A percentile compares a stretch with the other conserved stretches of the same genome.
Evolutionary conservation across 2,797 vertebrate species (phyloP).

Genomic region (Sarcoramphus papa): DNA sequence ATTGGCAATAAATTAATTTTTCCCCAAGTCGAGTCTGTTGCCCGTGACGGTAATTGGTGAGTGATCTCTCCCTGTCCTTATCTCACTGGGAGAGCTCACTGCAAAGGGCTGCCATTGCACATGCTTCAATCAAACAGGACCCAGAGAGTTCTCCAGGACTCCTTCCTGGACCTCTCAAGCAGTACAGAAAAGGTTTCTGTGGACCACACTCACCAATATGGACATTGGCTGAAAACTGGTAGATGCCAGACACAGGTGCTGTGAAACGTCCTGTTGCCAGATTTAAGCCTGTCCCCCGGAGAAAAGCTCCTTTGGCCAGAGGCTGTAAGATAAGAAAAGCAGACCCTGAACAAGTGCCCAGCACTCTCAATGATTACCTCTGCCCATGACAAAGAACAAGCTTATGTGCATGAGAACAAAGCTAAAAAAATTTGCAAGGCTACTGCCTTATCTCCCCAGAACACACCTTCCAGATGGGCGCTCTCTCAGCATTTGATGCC

Average conservation of each 20-base stretch:
- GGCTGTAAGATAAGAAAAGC: slow-evolving; percentile 72
- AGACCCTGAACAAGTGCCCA: neutral
- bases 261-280: slow-evolving; percentile 90
- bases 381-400: neutral
- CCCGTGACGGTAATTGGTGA: too few species aligned
- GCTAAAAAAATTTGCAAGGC: too few species aligned
- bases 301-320: slow-evolving; percentile 89
- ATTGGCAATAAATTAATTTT: too few species aligned
- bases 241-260: slow-evolving; percentile 88
- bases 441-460: neutral
- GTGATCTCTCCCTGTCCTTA: neutral
- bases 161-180: neutral
- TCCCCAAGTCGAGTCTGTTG: too few species aligned
- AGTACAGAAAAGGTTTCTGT: neutral
- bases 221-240: slow-evolving; percentile 94
- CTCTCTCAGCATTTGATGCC: neutral
- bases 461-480: neutral
- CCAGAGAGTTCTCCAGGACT: neutral
- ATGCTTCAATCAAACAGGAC: neutral
- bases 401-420: accelerated
- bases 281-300: slow-evolving; percentile 88
- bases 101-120: neutral
- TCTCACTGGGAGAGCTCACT: neutral
- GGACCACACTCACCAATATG: slow-evolving; percentile 85
- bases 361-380: neutral